phyloP scores from a whole-genome alignment of 2,888 invertebrate genomes.

The Linyphia triangularis region DNA sequence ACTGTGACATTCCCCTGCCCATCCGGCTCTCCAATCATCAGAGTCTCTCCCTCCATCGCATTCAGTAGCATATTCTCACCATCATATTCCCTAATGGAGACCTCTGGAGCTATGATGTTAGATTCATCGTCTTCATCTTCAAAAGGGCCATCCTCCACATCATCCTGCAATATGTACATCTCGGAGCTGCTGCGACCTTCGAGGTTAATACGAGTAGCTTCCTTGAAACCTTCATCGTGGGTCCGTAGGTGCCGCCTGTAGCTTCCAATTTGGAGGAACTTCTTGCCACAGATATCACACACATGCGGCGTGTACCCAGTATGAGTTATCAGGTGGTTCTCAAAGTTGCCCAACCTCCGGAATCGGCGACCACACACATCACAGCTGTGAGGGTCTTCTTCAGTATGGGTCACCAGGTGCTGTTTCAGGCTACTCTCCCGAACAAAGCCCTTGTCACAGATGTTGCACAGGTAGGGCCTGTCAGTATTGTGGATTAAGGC shows the following conservation, averaged over 20 bases:
- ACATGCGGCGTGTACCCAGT: slow-evolving; percentile 68
- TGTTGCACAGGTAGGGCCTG: slow-evolving; percentile 52
- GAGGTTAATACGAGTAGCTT: slow-evolving; percentile 52
- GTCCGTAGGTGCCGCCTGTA: slow-evolving; percentile 62
- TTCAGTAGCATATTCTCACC: slow-evolving; percentile 59
- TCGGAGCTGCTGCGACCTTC: slow-evolving; percentile 28
- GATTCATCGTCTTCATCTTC: slow-evolving; percentile 52
- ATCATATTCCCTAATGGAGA: slow-evolving; percentile 61
- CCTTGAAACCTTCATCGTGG: slow-evolving; percentile 52
- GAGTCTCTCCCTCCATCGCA: slow-evolving; percentile 53
- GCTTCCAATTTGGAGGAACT: slow-evolving; percentile 68
- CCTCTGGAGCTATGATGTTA: slow-evolving; percentile 51
- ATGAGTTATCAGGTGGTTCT: slow-evolving; percentile 73
- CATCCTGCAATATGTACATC: slow-evolving; percentile 45
- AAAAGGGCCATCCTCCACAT: slow-evolving; percentile 34
- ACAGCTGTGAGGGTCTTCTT: slow-evolving; percentile 67
- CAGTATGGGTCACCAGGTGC: slow-evolving; percentile 61
- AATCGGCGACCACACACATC: slow-evolving; percentile 71
- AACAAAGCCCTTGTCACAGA: slow-evolving; percentile 67
- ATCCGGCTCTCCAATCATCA: slow-evolving; percentile 67
- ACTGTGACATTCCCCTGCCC: slow-evolving; percentile 68
- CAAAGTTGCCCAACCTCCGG: slow-evolving; percentile 63
- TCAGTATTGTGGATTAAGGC: slow-evolving; percentile 59
- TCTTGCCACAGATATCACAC: slow-evolving; percentile 68
- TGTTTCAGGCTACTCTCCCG: slow-evolving; percentile 66